A percentile compares a stretch with the other conserved stretches of the same genome.
Conservation (phyloP, 2,113 vertebrate genomes). For the Theristicus caerulescens region DNA sequence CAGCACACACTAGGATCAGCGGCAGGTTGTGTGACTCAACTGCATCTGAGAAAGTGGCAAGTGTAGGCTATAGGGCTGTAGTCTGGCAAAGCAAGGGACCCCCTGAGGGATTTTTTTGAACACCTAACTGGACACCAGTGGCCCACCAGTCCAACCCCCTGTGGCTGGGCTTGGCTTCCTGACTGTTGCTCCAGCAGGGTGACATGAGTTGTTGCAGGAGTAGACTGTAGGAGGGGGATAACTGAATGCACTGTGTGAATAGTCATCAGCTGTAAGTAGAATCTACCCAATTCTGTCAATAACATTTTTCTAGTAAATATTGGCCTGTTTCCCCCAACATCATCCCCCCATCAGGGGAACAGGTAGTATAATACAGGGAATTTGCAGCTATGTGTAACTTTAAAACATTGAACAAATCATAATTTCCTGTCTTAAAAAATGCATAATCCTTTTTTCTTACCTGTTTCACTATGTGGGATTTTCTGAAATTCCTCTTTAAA, state of each 20-base stretch:
- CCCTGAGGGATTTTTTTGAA: neutral
- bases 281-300: neutral
- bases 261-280: neutral
- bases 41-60: neutral
- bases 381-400: neutral
- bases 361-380: neutral
- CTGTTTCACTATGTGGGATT: neutral
- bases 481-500: neutral
- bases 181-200: fast-evolving
- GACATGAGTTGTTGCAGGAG: fast-evolving
- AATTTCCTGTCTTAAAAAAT: neutral
- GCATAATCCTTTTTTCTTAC: neutral
- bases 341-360: neutral
- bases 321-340: neutral
- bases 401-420: neutral
- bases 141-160: fast-evolving
- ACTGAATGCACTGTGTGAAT: neutral
- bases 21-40: neutral
- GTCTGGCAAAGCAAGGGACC: neutral
- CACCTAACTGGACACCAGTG: neutral
- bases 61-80: neutral
- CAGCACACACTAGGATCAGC: neutral
- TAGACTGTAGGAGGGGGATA: neutral
- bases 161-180: fast-evolving
- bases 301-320: neutral